These are phyloP conservation scores for Cuniculus paca DNA, from an alignment of 2,797 vertebrate genomes.

Conservation along the genomic window DNA sequence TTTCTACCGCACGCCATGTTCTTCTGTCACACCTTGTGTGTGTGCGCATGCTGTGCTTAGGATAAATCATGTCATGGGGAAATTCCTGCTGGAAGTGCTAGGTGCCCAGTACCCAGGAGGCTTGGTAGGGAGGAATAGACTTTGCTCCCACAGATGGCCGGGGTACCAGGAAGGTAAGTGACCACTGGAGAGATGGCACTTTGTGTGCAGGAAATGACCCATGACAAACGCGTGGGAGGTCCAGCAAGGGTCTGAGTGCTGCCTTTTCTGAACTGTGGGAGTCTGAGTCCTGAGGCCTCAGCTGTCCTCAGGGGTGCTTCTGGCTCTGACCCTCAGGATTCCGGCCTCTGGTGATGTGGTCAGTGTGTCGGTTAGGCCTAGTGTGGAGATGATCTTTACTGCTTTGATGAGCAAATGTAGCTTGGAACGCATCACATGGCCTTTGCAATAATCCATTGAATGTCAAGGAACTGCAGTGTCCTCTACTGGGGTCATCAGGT, in stretches of 20 bases:
- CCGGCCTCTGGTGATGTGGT: neutral
- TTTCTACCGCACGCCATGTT: neutral
- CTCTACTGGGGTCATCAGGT: neutral
- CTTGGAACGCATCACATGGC: accelerated
- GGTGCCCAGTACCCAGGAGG: accelerated
- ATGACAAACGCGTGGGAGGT: accelerated
- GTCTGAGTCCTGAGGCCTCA: neutral
- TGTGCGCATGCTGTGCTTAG: neutral
- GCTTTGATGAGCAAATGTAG: neutral
- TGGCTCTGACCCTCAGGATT: neutral
- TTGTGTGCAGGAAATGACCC: neutral
- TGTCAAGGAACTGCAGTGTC: neutral
- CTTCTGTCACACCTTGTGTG: neutral
- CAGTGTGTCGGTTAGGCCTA: neutral
- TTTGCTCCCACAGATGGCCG: accelerated
- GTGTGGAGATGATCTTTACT: neutral
- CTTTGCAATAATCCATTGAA: too few species aligned
- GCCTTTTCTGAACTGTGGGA: accelerated
- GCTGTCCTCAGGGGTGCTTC: neutral
- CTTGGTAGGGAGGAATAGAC: accelerated
- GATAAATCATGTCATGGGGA: accelerated
- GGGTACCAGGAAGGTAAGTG: accelerated
- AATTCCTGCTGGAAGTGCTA: accelerated
- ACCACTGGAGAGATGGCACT: too few species aligned
- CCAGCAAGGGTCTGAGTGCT: neutral